Percentiles rank a stretch among this genome's conserved stretches.
Conservation (phyloP, 1,140 invertebrate species). For the Dreissena rostriformis region DNA sequence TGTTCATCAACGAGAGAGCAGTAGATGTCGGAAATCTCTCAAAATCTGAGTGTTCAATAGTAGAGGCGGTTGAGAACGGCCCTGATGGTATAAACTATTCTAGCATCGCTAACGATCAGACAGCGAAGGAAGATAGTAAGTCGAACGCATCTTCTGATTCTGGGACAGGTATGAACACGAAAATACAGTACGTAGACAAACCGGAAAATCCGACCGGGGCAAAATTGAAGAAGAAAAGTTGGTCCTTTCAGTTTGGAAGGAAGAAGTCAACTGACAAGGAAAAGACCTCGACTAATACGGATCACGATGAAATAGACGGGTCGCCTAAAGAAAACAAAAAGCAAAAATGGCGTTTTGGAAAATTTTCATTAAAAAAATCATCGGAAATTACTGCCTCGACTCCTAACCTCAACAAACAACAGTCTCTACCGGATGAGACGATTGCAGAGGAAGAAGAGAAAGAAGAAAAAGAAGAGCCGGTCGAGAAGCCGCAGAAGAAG, state of each 20-base stretch:
- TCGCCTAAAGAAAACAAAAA: slow-evolving; percentile 20
- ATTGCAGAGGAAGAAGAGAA: neutral
- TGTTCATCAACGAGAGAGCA: slow-evolving; percentile 46
- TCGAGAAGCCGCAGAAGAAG: neutral
- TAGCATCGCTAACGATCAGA: neutral
- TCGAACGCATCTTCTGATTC: slow-evolving; percentile 33
- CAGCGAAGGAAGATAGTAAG: slow-evolving; percentile 13
- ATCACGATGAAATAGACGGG: neutral
- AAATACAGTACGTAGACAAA: slow-evolving; percentile 26
- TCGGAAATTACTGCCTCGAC: slow-evolving; percentile 37
- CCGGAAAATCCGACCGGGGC: neutral
- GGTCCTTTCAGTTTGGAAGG: slow-evolving; percentile 43
- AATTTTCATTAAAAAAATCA: slow-evolving; percentile 36
- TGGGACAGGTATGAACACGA: slow-evolving; percentile 19
- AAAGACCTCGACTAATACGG: neutral
- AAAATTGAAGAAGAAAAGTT: slow-evolving; percentile 50
- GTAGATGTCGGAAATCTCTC: slow-evolving; percentile 30
- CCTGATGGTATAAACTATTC: neutral
- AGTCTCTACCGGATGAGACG: slow-evolving; percentile 9
- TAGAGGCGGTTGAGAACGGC: neutral
- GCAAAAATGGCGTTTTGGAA: slow-evolving; percentile 43
- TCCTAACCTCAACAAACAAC: slow-evolving; percentile 39
- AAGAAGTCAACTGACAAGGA: slow-evolving; percentile 26
- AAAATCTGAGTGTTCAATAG: neutral
- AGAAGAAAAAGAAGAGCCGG: slow-evolving; percentile 2